A percentile compares a stretch with the other conserved stretches of the same genome.
These are phyloP conservation scores for Ceratitis capitata DNA, from an alignment of 1,140 invertebrate species.

Conservation along the genomic window DNA sequence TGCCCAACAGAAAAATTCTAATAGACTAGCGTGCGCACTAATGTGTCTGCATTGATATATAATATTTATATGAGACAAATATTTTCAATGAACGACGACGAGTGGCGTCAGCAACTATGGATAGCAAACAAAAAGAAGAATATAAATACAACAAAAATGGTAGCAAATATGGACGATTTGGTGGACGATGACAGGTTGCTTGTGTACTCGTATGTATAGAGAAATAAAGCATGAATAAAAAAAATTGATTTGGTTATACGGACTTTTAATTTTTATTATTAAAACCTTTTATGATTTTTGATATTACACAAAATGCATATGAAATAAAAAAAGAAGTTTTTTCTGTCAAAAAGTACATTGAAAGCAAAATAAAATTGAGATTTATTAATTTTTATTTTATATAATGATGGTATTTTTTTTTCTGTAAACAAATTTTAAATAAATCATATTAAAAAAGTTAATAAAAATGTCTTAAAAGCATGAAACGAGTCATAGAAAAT, in stretches of 20 bases:
- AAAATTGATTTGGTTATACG: background rate
- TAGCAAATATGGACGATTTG: background rate
- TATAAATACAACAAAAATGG: background rate
- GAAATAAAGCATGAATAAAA: background rate
- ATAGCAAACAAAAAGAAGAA: background rate
- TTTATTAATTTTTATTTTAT: background rate
- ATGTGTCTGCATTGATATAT: constrained; percentile 28
- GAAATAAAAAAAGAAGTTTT: background rate
- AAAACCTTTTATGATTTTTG: background rate
- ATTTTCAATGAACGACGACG: background rate
- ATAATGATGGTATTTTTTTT: background rate
- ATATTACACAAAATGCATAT: background rate
- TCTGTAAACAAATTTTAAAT: too few species aligned
- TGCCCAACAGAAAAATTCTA: background rate
- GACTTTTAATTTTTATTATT: background rate
- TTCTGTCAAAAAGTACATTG: background rate
- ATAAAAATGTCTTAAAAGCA: too few species aligned
- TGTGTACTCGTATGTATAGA: background rate
- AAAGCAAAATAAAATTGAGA: background rate
- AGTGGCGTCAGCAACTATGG: constrained; percentile 26
- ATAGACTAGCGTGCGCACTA: background rate
- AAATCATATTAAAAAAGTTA: too few species aligned
- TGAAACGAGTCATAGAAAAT: background rate
- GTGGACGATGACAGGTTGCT: background rate
- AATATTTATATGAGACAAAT: background rate